Evolutionary conservation across 2,113 vertebrate species (phyloP).

Genomic region (Equus przewalskii): DNA sequence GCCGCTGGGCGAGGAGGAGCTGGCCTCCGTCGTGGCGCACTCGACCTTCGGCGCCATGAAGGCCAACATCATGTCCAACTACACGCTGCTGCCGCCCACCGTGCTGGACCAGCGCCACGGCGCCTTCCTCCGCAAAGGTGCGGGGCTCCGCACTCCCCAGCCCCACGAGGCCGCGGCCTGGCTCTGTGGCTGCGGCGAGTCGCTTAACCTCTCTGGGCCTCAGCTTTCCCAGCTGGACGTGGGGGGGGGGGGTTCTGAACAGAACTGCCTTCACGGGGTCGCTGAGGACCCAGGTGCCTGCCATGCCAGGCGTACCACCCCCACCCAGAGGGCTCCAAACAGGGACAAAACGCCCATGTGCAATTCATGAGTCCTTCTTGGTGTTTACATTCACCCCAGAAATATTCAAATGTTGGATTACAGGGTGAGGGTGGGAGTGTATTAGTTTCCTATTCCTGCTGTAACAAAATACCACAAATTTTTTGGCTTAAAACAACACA

Average conservation of each 20-base stretch:
- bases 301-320: no score
- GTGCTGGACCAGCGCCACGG: constrained; percentile 78
- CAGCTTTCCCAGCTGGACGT: accelerated
- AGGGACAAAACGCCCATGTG: accelerated
- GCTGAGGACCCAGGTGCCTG: background rate
- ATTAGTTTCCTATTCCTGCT: background rate
- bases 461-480: background rate
- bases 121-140: constrained; percentile 82
- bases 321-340: background rate
- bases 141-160: background rate
- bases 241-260: background rate
- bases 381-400: background rate
- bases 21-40: constrained; percentile 58
- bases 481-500: background rate
- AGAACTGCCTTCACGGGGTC: background rate
- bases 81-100: constrained; percentile 69
- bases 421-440: accelerated
- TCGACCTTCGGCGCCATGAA: constrained; percentile 69
- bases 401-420: background rate
- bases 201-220: background rate
- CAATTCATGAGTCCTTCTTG: background rate
- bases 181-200: background rate
- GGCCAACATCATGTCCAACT: constrained; percentile 82
- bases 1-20: constrained; percentile 48
- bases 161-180: background rate